Percentiles rank a stretch among this genome's conserved stretches.
These are phyloP conservation scores for Phania funesta DNA, from an alignment of 2,888 invertebrate species.

Conservation along the genomic window DNA sequence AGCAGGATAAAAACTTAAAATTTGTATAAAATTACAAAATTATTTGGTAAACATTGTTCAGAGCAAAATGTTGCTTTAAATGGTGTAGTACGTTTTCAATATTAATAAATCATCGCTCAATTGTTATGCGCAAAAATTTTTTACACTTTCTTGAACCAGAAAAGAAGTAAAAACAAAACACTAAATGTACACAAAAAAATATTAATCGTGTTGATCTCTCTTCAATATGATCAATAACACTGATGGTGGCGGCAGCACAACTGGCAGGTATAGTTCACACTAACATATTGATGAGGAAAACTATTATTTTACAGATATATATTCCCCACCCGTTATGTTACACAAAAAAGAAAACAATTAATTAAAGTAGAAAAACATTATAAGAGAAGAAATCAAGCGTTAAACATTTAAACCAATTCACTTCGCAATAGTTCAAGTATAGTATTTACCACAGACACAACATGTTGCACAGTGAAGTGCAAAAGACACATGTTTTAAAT, in stretches of 20 bases:
- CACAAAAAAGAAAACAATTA: conserved; percentile 32
- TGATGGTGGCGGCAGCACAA: conserved; percentile 18
- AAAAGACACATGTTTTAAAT: conserved; percentile 39
- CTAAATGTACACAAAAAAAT: conserved; percentile 15
- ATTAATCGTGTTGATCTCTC: conserved; percentile 55
- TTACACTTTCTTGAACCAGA: conserved; percentile 57
- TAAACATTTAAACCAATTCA: conserved; percentile 45
- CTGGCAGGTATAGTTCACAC: conserved; percentile 18
- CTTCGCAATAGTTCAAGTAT: not conserved
- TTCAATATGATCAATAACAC: conserved; percentile 32
- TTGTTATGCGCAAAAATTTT: conserved; percentile 59
- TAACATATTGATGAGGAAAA: conserved; percentile 4
- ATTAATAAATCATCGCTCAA: conserved; percentile 56
- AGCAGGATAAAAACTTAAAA: too few relatives aligned
- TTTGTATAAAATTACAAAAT: too few relatives aligned
- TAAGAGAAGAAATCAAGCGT: conserved; percentile 28
- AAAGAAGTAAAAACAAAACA: conserved; percentile 5
- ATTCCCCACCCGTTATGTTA: not conserved
- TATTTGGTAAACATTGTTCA: too few relatives aligned
- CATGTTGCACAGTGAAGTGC: not conserved
- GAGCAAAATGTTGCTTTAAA: too few relatives aligned
- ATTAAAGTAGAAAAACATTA: conserved; percentile 33
- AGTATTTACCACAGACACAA: not conserved
- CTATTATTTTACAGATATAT: not conserved
- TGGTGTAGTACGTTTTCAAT: too few relatives aligned